Evolutionary conservation across 1,140 invertebrate genomes (phyloP), one percentile per base, ranked within the genome.

Genomic region (Mactra quadrangularis): DNA sequence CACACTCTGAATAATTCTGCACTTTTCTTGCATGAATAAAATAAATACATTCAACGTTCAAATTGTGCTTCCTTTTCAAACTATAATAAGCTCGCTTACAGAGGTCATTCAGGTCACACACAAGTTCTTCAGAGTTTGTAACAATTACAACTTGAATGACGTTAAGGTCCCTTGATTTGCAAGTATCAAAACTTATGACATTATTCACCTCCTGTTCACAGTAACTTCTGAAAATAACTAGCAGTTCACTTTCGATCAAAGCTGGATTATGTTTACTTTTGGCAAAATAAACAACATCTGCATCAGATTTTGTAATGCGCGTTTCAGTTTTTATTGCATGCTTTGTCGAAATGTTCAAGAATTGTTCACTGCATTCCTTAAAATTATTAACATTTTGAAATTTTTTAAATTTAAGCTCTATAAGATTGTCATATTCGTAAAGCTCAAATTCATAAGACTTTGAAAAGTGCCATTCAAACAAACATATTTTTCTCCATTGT

Each of bases 401-500:
- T n/a, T 22, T 53, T 53, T n/a, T 53, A 53, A 53, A 7, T 53
- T 53, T 53, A n/a, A n/a, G 50, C 25, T 15, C 25, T 22, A 53
- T n/a, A 15, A 53, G 25, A 11, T 53, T 15, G 4, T 53, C 50
- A 53, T 53, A 53, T 4, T 53, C 50, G 25, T 53, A 22, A 22
- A n/a, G 25, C 17, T 53, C 50, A n/a, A 22, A 53, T 53, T n/a
- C 17, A 53, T 22, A 53, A 7, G 17, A n/a, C 25, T 53, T 53
- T 15, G 17, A 53, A 22, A 53, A 53, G 25, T 53, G 4, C 4
- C 25, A n/a, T 53, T 53, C 50, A 53, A 53, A 53, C 50, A 15
- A 53, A 53, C 50, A 53, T 53, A 53, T 53, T 53, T 53, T 53
- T n/a, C 50, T 22, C 50, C 50, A 53, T 22, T 53, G 17, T 53